phyloP scores from a whole-genome alignment of 1,140 invertebrate species.

The Habropoda laboriosa region DNA sequence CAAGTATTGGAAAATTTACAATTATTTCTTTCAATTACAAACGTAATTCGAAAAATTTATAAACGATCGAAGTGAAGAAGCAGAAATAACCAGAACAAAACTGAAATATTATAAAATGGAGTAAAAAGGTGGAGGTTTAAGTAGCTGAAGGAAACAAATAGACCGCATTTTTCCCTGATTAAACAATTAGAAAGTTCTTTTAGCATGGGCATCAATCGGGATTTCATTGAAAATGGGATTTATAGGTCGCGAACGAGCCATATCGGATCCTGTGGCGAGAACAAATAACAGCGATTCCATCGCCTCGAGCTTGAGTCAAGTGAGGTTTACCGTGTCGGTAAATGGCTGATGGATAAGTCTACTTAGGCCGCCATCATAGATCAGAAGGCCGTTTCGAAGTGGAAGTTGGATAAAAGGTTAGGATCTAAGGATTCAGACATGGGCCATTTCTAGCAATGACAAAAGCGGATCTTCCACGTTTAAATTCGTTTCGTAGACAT shows the following conservation, averaged over 20 bases:
- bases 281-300: conserved; percentile 64
- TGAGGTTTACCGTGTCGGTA: conserved; percentile 59
- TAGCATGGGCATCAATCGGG: neutral
- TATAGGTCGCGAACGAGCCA: conserved; percentile 34
- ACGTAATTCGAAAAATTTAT: too few relatives aligned
- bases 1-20: too few relatives aligned
- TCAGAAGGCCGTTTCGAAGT: conserved; percentile 60
- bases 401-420: conserved; percentile 62
- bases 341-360: conserved; percentile 69
- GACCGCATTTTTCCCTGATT: too few relatives aligned
- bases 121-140: too few relatives aligned
- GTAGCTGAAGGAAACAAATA: too few relatives aligned
- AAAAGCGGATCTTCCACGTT: conserved; percentile 33
- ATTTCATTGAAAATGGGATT: conserved; percentile 29
- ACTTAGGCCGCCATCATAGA: conserved; percentile 59
- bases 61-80: too few relatives aligned
- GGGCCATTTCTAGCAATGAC: conserved; percentile 33
- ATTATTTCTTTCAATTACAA: too few relatives aligned
- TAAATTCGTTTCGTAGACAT: conserved; percentile 25
- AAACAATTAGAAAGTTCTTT: neutral
- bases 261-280: conserved; percentile 43
- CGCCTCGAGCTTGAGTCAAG: conserved; percentile 51
- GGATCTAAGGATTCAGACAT: conserved; percentile 40
- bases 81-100: too few relatives aligned
- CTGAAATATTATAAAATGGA: too few relatives aligned